These are phyloP conservation scores for Ichneumoninae sp. DNA, from an alignment of 2,888 invertebrate species.

Conservation along the genomic window DNA sequence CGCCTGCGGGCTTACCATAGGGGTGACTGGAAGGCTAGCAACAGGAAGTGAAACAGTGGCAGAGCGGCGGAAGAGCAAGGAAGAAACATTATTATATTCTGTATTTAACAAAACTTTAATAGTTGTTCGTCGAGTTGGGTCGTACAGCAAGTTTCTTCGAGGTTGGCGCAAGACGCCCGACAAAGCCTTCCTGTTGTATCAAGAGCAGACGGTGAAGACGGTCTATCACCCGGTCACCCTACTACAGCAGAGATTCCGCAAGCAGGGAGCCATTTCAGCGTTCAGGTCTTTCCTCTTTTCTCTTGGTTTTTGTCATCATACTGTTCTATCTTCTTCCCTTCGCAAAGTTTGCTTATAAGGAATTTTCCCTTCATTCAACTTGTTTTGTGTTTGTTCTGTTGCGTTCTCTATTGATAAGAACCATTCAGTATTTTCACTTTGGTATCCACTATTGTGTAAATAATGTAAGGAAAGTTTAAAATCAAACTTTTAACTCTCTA, in stretches of 20 bases:
- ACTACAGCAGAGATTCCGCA: not conserved
- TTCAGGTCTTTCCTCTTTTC: not conserved
- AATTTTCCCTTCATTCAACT: not conserved
- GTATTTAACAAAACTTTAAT: slow-evolving; percentile 61
- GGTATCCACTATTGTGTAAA: not conserved
- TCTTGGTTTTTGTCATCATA: not conserved
- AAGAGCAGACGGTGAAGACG: slow-evolving; percentile 1
- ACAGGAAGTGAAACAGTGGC: slow-evolving; percentile 17
- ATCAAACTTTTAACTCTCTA: no score
- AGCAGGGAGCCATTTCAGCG: slow-evolving; percentile 1
- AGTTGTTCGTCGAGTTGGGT: slow-evolving; percentile 36
- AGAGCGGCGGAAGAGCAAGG: slow-evolving; percentile 25
- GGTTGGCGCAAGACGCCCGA: slow-evolving; percentile 11
- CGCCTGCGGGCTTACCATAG: slow-evolving; percentile 11
- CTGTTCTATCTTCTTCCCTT: not conserved
- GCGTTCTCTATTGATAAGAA: not conserved
- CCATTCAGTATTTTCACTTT: not conserved
- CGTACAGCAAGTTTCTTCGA: slow-evolving; percentile 22
- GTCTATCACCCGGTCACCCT: slow-evolving; percentile 28
- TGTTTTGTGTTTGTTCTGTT: not conserved
- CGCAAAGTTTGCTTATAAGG: not conserved
- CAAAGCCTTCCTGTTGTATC: slow-evolving; percentile 10
- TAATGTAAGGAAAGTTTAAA: no score
- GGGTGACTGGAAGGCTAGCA: slow-evolving; percentile 23
- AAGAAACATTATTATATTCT: slow-evolving; percentile 60